phyloP scores from a whole-genome alignment of 92 coral and sea anemone genomes.

The Actinernus sp. region DNA sequence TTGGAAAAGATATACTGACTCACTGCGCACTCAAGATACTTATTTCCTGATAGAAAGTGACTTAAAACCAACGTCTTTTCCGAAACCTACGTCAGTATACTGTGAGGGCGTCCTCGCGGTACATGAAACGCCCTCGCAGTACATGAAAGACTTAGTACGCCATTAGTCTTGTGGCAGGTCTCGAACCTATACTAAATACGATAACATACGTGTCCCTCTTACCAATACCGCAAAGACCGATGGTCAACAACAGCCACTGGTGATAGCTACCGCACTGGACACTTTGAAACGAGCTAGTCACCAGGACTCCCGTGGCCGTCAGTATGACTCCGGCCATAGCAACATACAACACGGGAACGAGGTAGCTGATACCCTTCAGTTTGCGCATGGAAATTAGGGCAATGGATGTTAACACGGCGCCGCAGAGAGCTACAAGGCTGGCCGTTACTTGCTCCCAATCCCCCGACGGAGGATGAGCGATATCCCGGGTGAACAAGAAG shows the following conservation, averaged over 20 bases:
- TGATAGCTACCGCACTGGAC: constrained; percentile 83
- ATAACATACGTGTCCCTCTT: no score
- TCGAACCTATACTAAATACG: no score
- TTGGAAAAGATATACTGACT: no score
- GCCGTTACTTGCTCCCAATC: constrained; percentile 49
- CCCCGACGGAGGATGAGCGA: not conserved
- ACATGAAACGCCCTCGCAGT: no score
- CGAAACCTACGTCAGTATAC: no score
- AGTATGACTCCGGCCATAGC: constrained; percentile 79
- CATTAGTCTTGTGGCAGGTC: no score
- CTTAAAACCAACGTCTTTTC: no score
- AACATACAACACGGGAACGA: constrained; percentile 86
- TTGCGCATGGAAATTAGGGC: constrained; percentile 86
- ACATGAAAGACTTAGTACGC: no score
- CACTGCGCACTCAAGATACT: no score
- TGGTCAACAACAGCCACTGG: constrained; percentile 77
- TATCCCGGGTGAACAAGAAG: constrained; percentile 55
- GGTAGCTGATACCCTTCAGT: constrained; percentile 61
- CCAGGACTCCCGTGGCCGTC: constrained; percentile 60
- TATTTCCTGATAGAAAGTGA: no score
- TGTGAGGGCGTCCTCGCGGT: no score
- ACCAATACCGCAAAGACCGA: constrained; percentile 96
- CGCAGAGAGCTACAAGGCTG: constrained; percentile 85
- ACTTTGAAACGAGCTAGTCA: constrained; percentile 77
- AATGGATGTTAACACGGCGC: constrained; percentile 88